Base-by-base conservation (phyloP, 2,888 invertebrate species). In the Lydus trimaculatus region DNA sequence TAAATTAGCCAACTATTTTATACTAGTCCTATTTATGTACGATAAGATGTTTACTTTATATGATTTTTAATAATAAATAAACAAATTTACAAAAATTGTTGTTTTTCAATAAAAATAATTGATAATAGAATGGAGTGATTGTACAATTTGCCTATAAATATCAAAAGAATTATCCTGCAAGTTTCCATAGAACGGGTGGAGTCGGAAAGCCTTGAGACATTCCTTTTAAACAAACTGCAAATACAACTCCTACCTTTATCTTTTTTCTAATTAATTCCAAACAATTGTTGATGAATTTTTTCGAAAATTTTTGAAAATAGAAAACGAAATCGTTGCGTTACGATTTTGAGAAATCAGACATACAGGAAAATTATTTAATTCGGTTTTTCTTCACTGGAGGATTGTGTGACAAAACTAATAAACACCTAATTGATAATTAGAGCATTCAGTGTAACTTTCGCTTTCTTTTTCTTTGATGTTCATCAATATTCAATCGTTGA, bases 171-270 rank as follows among this genome's bases (percentile, higher is more conserved):
- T 48, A 48, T 48, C 43, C 43, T 48, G 43, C 17, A 48, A 20
- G 17, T 48, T 17, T 48, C 48, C 20, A 20, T 71, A 17, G 43
- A 17, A 43, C 43, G 76, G 80, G 83, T 82, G 83, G 82, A 82
- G 82, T 77, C 78, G 78, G 79, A 78, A 79, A 78, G 76, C 83
- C 83, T 83, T 83, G 80, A 77, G 69, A 48, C 71, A 72, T 63
- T 73, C 73, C 67, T 39, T 56, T 39, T 63, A 43, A 17, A 66
- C 72, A 75, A 76, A 76, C 76, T 73, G 74, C 72, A 72, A 73
- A 67, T 48, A 36, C 72, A 74, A 77, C 77, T 76, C 77, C 77
- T 71, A 78, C 76, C 74, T 71, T 9, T 15, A 3, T 36, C 15
- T 7, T 8, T 36, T 33, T n/a, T n/a, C n/a, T n/a, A n/a, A n/a